Base-by-base conservation (phyloP, 1,140 invertebrate genomes). In the Linepithema humile region DNA sequence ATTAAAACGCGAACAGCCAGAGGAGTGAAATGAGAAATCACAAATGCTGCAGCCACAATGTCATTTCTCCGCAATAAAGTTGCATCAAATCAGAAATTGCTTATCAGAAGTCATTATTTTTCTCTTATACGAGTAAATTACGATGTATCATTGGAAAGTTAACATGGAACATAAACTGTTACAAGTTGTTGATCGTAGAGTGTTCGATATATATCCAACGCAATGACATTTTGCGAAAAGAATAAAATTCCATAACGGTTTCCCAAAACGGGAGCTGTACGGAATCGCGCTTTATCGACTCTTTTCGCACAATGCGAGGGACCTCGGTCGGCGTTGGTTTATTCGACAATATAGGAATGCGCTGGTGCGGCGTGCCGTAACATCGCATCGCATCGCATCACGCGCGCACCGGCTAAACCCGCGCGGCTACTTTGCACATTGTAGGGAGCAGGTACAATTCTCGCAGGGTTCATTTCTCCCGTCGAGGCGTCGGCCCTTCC, bases 401-500 rank as follows among this genome's bases (percentile, higher is more conserved):
- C 75, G 67, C 29, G 64, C 50, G 72, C 53, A 35, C 48, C 69
- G 55, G 83, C 69, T 82, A 73, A 75, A 70, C 60, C 40, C 48
- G 45, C 48, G 64, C 70, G 72, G 75, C 80, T 85, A 75, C 62
- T 85, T 86, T 82, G 67, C 80, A 73, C 80, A 72, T 74, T 82
- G 67, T 72, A 72, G 80, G 57, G 70, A 69, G 80, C 69, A 82
- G 67, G 55, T 73, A 72, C 78, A 75, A 82, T 64, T 59, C 80
- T 74, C 80, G 29, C 53, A 82, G 70, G 70, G 53, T 73, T 74
- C 80, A 59, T 73, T 74, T 82, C 80, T 82, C 69, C 57, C 70
- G 80, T 62, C 29, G 70, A 82, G 70, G 70, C 78, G 67, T 82
- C 78, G 69, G 78, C 69, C 67, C 70, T 74, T 74, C 74, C 84